A percentile compares a stretch with the other conserved stretches of the same genome.
Conservation (phyloP, 2,797 vertebrate species). For the Diglossa cyanea region DNA sequence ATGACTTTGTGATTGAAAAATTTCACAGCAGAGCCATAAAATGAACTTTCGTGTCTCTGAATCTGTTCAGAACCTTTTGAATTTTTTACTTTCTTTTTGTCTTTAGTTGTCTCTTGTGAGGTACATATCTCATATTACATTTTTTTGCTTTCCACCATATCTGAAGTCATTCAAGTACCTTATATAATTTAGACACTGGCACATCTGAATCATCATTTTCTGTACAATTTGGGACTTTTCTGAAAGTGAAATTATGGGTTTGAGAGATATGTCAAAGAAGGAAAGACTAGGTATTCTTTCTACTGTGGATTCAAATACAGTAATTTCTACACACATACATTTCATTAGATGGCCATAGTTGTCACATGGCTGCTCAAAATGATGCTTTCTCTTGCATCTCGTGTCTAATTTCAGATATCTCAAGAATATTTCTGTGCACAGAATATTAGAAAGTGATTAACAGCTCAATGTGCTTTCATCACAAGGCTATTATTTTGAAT, state of each 20-base stretch:
- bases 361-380: not conserved
- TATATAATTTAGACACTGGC: not conserved
- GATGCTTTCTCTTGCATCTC: not conserved
- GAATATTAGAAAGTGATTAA: slow-evolving; percentile 58
- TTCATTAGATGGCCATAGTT: not conserved
- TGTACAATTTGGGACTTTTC: not conserved
- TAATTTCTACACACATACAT: not conserved
- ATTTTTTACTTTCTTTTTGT: not conserved
- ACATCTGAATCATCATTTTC: not conserved
- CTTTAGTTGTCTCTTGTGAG: not conserved
- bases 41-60: not conserved
- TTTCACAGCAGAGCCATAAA: not conserved
- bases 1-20: not conserved
- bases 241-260: not conserved
- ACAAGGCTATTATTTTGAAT: slow-evolving; percentile 49
- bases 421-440: slow-evolving; percentile 24
- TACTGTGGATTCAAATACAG: not conserved
- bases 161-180: not conserved
- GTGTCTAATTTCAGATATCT: slow-evolving; percentile 15
- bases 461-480: slow-evolving; percentile 32
- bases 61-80: not conserved
- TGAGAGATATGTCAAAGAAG: not conserved
- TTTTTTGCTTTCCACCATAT: not conserved
- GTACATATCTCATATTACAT: not conserved
- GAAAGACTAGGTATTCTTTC: not conserved